Percentiles rank a stretch among this genome's conserved stretches.
These are phyloP conservation scores for Anabas testudineus DNA, from an alignment of 2,797 vertebrate genomes.

Conservation along the genomic window DNA sequence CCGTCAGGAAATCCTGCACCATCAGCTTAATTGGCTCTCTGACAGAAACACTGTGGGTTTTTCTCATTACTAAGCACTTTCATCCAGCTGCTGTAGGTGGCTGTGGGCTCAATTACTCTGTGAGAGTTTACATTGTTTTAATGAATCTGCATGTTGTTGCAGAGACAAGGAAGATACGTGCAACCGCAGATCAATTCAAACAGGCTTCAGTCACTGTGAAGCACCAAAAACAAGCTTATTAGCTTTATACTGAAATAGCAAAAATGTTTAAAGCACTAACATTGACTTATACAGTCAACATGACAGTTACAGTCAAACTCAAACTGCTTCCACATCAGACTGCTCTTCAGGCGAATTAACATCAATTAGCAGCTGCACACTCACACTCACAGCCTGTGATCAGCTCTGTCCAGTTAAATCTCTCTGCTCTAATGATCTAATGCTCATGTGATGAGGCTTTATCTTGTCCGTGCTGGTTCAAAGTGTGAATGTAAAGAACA, in stretches of 20 bases:
- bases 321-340: neutral
- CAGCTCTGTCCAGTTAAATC: neutral
- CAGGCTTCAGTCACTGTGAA: neutral
- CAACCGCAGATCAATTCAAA: constrained; percentile 6
- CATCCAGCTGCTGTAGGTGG: constrained; percentile 45
- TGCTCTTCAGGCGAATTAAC: constrained; percentile 7
- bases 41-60: constrained; percentile 56
- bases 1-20: constrained; percentile 41
- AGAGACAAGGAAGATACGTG: constrained; percentile 22
- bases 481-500: no score
- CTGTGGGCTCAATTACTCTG: constrained; percentile 59
- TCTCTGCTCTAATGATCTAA: no score
- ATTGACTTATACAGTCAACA: constrained; percentile 8
- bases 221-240: neutral
- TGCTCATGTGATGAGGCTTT: no score
- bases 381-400: no score
- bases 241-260: neutral
- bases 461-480: no score
- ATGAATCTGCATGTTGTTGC: constrained; percentile 40
- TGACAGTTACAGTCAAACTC: neutral
- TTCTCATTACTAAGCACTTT: constrained; percentile 58
- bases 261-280: neutral
- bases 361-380: neutral
- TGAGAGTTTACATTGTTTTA: constrained; percentile 49
- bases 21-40: constrained; percentile 73